These are phyloP conservation scores for Dicentrarchus labrax DNA, from an alignment of 2,113 vertebrate genomes.

Conservation along the genomic window DNA sequence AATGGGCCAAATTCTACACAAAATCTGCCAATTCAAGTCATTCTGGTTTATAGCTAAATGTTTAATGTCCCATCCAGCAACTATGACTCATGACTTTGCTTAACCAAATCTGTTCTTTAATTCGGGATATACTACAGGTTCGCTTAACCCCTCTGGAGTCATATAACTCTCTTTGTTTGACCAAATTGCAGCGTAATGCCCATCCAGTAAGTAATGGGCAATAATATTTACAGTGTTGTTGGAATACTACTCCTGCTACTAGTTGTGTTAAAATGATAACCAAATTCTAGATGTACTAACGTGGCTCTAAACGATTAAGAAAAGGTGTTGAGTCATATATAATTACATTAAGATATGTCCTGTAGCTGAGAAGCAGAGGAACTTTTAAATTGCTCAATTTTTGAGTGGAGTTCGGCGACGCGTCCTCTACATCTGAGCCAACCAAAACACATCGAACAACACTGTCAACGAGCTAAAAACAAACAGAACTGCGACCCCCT, in stretches of 20 bases:
- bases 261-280: not conserved
- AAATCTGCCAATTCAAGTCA: not conserved
- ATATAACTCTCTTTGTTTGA: not conserved
- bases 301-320: not conserved
- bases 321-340: not conserved
- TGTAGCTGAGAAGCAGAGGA: not conserved
- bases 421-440: not conserved
- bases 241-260: not conserved
- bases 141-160: too few relatives aligned
- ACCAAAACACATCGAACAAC: not conserved
- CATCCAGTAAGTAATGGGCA: not conserved
- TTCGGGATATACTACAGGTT: not conserved
- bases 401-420: not conserved
- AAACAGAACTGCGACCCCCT: not conserved
- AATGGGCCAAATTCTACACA: not conserved
- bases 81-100: not conserved
- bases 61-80: not conserved
- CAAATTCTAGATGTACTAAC: not conserved
- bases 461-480: not conserved
- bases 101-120: not conserved
- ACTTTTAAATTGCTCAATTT: not conserved
- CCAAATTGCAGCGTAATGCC: not conserved
- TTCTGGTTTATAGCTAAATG: too few relatives aligned
- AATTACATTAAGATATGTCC: not conserved
- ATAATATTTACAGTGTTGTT: too few relatives aligned